Conservation (phyloP, 2,113 vertebrate genomes). For the Trogon melanurus region DNA sequence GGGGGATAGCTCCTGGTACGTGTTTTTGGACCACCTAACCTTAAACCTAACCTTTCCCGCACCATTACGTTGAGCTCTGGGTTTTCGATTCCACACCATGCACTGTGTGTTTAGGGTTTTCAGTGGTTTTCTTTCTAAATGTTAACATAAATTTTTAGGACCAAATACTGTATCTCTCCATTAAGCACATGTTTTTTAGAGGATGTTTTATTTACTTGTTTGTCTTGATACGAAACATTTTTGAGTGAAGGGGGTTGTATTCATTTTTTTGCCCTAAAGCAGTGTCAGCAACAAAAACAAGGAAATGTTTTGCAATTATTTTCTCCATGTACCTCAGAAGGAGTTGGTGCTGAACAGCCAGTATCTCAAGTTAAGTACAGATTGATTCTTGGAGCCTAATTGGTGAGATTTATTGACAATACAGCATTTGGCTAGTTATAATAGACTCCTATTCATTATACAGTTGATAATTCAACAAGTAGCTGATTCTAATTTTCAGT, state of each 20-base stretch:
- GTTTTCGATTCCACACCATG: not conserved
- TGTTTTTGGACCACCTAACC: not conserved
- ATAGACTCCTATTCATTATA: not conserved
- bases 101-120: not conserved
- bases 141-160: not conserved
- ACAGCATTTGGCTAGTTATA: not conserved
- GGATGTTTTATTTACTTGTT: not conserved
- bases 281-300: not conserved
- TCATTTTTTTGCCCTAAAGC: not conserved
- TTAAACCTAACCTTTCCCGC: not conserved
- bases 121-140: not conserved
- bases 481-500: conserved; percentile 1
- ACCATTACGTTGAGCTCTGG: not conserved
- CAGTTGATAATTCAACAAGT: conserved; percentile 14
- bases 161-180: not conserved
- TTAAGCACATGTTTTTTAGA: not conserved
- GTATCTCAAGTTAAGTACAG: conserved; percentile 13
- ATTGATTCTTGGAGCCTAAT: conserved; percentile 43
- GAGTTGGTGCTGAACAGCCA: not conserved
- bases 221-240: not conserved
- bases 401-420: conserved; percentile 26
- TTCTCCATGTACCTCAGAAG: not conserved
- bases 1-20: not conserved
- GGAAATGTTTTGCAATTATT: not conserved
- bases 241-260: not conserved